Evolutionary conservation across 2,797 vertebrate genomes (phyloP).

Genomic region (Monodelphis domestica): DNA sequence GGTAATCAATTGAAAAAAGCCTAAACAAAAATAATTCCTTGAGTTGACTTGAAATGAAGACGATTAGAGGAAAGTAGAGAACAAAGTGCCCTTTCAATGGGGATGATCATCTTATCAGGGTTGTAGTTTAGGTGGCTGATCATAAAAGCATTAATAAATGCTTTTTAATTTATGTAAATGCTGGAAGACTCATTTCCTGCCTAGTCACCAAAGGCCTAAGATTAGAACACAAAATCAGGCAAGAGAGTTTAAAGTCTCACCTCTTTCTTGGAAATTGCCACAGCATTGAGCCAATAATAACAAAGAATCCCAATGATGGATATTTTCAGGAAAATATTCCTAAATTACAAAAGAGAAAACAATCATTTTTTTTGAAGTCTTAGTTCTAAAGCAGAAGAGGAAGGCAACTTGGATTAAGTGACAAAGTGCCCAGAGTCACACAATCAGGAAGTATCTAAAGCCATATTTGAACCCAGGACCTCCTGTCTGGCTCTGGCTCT

Average conservation of each 20-base stretch:
- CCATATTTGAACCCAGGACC: too few relatives aligned
- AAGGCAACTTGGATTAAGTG: too few relatives aligned
- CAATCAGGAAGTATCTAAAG: too few relatives aligned
- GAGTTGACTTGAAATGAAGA: background rate
- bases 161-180: background rate
- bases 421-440: too few relatives aligned
- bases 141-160: background rate
- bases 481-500: too few relatives aligned
- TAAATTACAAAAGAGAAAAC: conserved; percentile 78
- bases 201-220: conserved; percentile 19
- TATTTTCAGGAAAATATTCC: conserved; percentile 93
- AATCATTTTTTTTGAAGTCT: background rate
- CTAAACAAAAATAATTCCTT: background rate
- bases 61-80: background rate
- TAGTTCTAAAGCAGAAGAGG: too few relatives aligned
- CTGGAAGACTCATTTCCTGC: conserved; percentile 21
- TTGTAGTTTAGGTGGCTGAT: background rate
- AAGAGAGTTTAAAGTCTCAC: conserved; percentile 67
- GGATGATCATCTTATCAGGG: background rate
- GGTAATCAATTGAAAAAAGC: background rate
- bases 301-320: conserved; percentile 93
- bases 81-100: background rate
- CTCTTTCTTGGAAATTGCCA: conserved; percentile 79
- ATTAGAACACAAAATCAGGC: background rate
- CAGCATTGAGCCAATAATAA: conserved; percentile 92